Evolutionary conservation across 2,113 vertebrate species (phyloP), one percentile per base, ranked within the genome.

Genomic region (Ochotona princeps): DNA sequence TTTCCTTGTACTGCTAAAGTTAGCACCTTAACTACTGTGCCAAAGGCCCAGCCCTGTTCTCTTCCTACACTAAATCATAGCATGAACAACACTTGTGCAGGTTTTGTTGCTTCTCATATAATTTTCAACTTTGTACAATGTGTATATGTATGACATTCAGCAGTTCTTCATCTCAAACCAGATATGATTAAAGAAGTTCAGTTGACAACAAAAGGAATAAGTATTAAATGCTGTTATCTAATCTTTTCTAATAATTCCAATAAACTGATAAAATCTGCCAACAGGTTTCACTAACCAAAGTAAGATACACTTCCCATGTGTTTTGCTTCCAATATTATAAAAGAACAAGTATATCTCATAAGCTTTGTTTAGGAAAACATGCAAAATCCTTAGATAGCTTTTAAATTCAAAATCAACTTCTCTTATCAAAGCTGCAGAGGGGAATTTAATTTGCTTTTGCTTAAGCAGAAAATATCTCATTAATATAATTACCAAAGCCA

Each of bases 351-450:
- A 25, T 13, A 51, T 84, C 38, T 32, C 30, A 35, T 18, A 38
- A 87, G 69, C 73, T 84, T 85, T 83, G 35, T 90, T 93, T 93
- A 72, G 78, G 79, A 94, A 57, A 88, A 94, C 23, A 60, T 14
- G 90, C 17, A 83, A 44, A 82, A 69, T 60, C 63, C 23, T 79
- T 74, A 85, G 73, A 73, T 30, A 76, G 79, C 86, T 91, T 96
- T 90, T 90, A 79, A 90, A 92, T 94, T 90, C 60, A 47, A 83
- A 92, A 83, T 87, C 93, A 60, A 60, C 86, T 90, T 69, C 90
- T 78, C 83, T 94, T 87, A 95, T 82, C 35, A 73, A 90, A 66
- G n/a, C 83, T 82, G 88, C 66, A 94, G 92, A 94, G 54, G 30
- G 75, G 38, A 69, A 83, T 86, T 83, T 92, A 81, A 94, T 92